A percentile compares a stretch with the other conserved stretches of the same genome.
Conservation (phyloP, 1,140 invertebrate genomes). For the Bombus polaris region DNA sequence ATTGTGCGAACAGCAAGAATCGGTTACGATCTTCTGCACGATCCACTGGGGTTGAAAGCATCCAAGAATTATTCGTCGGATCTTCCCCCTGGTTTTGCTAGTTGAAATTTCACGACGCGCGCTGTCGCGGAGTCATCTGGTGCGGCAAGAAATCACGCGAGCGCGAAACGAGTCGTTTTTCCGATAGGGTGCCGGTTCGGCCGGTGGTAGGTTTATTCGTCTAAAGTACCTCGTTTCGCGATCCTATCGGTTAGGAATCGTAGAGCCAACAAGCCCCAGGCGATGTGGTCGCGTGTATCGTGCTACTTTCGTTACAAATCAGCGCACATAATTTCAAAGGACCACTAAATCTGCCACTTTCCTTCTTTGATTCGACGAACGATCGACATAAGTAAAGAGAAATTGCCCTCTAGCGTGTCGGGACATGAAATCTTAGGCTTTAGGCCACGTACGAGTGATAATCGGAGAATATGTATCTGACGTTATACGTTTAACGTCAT, state of each 20-base stretch:
- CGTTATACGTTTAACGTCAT: background rate
- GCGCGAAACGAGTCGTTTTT: background rate
- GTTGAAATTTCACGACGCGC: background rate
- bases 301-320: conserved; percentile 28
- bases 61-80: background rate
- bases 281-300: conserved; percentile 42
- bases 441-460: background rate
- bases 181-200: background rate
- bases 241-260: conserved; percentile 31
- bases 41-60: too few relatives aligned
- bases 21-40: too few relatives aligned
- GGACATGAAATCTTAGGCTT: too few relatives aligned
- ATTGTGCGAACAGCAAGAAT: too few relatives aligned
- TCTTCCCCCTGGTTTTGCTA: background rate
- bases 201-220: too few relatives aligned
- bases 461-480: background rate
- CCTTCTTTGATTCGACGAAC: background rate
- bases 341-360: conserved; percentile 2
- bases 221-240: background rate
- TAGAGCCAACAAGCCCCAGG: background rate
- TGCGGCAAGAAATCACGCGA: background rate
- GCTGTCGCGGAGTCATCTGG: too few relatives aligned
- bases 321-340: conserved; percentile 35
- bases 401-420: conserved; percentile 40
- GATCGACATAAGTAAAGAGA: background rate